phyloP scores from a whole-genome alignment of 2,888 invertebrate genomes.

The Sussaba pulchella region DNA sequence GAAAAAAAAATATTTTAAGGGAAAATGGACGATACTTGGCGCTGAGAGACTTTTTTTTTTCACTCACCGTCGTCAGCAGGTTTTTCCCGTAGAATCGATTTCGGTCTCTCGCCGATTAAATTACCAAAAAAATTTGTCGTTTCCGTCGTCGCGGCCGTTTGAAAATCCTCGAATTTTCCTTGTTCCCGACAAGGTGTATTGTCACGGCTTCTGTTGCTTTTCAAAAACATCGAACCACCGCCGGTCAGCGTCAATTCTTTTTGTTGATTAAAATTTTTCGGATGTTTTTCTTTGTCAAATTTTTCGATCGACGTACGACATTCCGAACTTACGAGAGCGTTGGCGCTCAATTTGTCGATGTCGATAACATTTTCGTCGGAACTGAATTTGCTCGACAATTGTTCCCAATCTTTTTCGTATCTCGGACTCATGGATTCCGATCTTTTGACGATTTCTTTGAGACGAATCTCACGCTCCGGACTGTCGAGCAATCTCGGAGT shows the following conservation, averaged over 20 bases:
- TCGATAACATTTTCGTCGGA: conserved; percentile 82
- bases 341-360: conserved; percentile 80
- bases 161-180: conserved; percentile 76
- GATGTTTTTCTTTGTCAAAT: conserved; percentile 83
- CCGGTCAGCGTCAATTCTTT: conserved; percentile 84
- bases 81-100: conserved; percentile 82
- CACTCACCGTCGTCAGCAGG: conserved; percentile 80
- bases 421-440: conserved; percentile 85
- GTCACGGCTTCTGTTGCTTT: conserved; percentile 83
- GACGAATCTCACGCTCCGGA: conserved; percentile 84
- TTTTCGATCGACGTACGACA: conserved; percentile 67
- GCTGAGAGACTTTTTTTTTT: neutral
- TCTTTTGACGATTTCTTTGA: conserved; percentile 85
- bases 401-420: conserved; percentile 86
- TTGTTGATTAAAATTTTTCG: conserved; percentile 82
- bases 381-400: conserved; percentile 78
- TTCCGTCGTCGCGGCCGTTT: no score
- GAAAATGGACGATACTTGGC: neutral
- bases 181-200: conserved; percentile 79
- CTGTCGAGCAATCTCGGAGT: conserved; percentile 78
- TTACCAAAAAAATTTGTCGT: no score
- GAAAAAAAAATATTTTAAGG: neutral
- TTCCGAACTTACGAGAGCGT: conserved; percentile 51
- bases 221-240: conserved; percentile 88
- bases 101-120: conserved; percentile 76